Conservation (phyloP, 2,113 vertebrate genomes). For the Prochilodus magdalenae region DNA sequence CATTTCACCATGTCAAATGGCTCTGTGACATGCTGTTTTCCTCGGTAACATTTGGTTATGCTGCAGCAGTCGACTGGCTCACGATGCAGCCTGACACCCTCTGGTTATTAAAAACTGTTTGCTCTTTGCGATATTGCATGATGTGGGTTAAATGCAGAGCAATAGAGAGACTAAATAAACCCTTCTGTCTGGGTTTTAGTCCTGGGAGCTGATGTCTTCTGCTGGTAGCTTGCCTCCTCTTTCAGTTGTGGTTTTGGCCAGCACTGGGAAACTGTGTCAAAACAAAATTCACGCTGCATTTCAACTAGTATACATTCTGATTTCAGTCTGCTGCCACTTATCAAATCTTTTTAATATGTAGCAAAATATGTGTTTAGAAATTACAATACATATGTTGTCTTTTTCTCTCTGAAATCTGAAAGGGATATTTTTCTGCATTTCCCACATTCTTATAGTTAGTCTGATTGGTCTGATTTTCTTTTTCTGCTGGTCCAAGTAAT, state of each 20-base stretch:
- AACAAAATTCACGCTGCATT: slow-evolving; percentile 20
- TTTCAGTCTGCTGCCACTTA: not conserved
- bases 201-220: slow-evolving; percentile 41
- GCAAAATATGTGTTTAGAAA: too few relatives aligned
- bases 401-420: too few relatives aligned
- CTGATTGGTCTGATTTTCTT: too few relatives aligned
- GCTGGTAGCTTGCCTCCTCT: slow-evolving; percentile 22
- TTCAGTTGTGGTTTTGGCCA: slow-evolving; percentile 33
- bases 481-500: too few relatives aligned
- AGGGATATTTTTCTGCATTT: too few relatives aligned
- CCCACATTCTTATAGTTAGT: too few relatives aligned
- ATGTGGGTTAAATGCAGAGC: slow-evolving; percentile 74
- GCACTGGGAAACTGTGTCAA: slow-evolving; percentile 5
- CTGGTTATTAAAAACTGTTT: slow-evolving; percentile 79
- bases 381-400: too few relatives aligned
- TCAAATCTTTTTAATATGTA: not conserved
- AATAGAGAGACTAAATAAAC: slow-evolving; percentile 70
- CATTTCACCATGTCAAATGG: slow-evolving; percentile 83
- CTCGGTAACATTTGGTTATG: slow-evolving; percentile 82
- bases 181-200: slow-evolving; percentile 46
- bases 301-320: not conserved
- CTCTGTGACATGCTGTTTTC: slow-evolving; percentile 78
- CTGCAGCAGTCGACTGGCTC: slow-evolving; percentile 76
- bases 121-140: slow-evolving; percentile 73
- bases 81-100: slow-evolving; percentile 72